These are phyloP conservation scores for Ptilonorhynchus violaceus DNA, from an alignment of 2,113 vertebrate species.

Conservation along the genomic window DNA sequence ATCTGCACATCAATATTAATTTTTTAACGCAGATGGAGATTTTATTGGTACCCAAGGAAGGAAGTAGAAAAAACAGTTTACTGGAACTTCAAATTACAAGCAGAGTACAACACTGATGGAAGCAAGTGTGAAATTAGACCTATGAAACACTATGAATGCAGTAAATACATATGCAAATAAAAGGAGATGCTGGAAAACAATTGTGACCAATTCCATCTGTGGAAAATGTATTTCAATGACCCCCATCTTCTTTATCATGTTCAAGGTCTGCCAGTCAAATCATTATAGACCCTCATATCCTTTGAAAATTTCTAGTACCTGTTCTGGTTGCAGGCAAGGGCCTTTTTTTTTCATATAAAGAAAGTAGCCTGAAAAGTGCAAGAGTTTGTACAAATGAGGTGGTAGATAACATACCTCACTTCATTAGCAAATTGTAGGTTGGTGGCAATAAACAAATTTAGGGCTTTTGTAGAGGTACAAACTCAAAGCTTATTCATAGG, in stretches of 20 bases:
- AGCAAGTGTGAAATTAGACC: background rate
- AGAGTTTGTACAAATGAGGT: background rate
- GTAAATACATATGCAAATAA: background rate
- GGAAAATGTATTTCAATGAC: background rate
- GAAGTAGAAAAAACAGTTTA: slow-evolving; percentile 33
- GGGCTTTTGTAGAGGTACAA: background rate
- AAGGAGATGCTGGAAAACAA: background rate
- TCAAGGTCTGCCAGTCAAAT: background rate
- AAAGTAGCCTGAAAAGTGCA: background rate
- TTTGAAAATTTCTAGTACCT: background rate
- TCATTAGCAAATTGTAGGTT: background rate
- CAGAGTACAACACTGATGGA: background rate
- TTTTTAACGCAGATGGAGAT: slow-evolving; percentile 65
- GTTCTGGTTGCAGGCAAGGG: background rate
- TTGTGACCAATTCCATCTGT: background rate
- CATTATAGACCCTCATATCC: background rate
- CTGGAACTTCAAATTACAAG: slow-evolving; percentile 25
- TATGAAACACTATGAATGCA: background rate
- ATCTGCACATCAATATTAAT: slow-evolving; percentile 68
- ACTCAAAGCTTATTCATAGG: background rate
- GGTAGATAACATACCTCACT: background rate
- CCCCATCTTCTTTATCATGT: background rate
- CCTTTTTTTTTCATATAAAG: background rate
- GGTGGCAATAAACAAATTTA: background rate
- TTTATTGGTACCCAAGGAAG: slow-evolving; percentile 66